phyloP scores from a whole-genome alignment of 2,113 vertebrate genomes.

The Ophthalmolycus amberensis region DNA sequence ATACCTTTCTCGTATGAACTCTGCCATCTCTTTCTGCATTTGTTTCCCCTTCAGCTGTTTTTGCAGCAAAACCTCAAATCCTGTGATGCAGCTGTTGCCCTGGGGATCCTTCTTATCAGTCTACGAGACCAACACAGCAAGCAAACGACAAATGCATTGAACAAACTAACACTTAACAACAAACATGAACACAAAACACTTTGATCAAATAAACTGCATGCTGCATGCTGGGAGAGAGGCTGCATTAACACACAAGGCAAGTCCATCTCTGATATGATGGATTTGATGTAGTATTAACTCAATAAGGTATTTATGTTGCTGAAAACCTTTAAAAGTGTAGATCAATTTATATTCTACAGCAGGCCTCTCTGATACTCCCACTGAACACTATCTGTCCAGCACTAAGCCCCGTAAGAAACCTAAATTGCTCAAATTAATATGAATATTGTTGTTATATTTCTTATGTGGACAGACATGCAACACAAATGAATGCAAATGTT shows the following conservation, averaged over 20 bases:
- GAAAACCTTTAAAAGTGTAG: neutral
- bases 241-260: neutral
- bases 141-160: conserved; percentile 38
- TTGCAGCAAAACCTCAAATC: conserved; percentile 96
- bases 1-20: conserved; percentile 96
- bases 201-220: neutral
- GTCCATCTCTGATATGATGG: neutral
- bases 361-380: neutral
- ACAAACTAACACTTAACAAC: conserved; percentile 24
- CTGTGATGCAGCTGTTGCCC: conserved; percentile 89
- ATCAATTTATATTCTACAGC: neutral
- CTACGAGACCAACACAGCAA: conserved; percentile 75
- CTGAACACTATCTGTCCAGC: neutral
- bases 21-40: conserved; percentile 99
- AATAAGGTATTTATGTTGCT: neutral
- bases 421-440: neutral
- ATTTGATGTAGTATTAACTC: too few species aligned
- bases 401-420: neutral
- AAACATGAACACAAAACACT: conserved; percentile 15
- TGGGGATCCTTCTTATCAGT: conserved; percentile 94
- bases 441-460: neutral
- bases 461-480: neutral
- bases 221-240: neutral
- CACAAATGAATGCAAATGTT: neutral
- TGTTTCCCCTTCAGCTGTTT: conserved; percentile 98